Conservation (phyloP, 2,113 vertebrate genomes). For the Phodopus roborovskii region DNA sequence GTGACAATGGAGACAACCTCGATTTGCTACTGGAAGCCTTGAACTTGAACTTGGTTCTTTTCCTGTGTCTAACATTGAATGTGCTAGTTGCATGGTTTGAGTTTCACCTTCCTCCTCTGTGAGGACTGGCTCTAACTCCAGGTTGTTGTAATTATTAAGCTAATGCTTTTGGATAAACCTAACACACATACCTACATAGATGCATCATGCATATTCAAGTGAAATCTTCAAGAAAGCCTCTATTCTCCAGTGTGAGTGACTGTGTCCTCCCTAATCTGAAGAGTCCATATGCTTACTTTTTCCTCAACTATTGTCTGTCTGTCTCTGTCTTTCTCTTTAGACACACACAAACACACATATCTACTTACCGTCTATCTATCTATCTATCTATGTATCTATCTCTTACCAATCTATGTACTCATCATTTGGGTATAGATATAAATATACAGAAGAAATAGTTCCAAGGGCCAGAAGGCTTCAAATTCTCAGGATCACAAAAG, state of each 20-base stretch:
- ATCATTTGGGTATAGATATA: background rate
- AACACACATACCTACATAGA: background rate
- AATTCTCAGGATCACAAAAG: background rate
- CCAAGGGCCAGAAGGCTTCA: background rate
- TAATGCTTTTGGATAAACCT: background rate
- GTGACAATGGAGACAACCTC: background rate
- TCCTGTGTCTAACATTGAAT: background rate
- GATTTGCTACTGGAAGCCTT: too few species aligned
- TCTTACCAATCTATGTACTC: too few species aligned
- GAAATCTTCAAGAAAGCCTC: background rate
- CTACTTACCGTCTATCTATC: background rate
- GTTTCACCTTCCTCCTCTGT: background rate
- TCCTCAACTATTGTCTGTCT: background rate
- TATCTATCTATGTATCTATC: background rate
- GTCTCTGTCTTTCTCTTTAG: background rate
- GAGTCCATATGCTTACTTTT: background rate
- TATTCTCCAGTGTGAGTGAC: background rate
- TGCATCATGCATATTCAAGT: background rate
- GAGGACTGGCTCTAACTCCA: background rate
- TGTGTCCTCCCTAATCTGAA: background rate
- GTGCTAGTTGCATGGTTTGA: background rate
- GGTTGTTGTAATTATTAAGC: background rate
- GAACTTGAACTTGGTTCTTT: background rate
- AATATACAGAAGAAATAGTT: background rate
- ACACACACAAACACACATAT: background rate